These are phyloP conservation scores for Rafetus swinhoei DNA, from an alignment of 2,113 vertebrate species.

Conservation along the genomic window DNA sequence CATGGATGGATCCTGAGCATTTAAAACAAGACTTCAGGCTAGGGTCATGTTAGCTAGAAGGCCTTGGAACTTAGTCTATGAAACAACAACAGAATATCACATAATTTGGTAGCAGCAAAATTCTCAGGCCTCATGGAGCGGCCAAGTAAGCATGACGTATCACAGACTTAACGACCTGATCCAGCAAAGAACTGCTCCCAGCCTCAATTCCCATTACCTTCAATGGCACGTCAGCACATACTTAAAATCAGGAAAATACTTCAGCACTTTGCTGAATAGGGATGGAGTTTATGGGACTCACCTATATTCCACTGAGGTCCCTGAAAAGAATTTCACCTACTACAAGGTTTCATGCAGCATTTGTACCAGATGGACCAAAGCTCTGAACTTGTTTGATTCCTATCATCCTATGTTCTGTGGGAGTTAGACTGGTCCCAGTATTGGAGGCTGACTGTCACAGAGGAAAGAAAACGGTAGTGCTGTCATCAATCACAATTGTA, in stretches of 20 bases:
- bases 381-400: neutral
- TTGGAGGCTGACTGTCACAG: neutral
- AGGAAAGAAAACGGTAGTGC: neutral
- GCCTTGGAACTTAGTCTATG: accelerated
- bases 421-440: neutral
- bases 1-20: neutral
- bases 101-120: accelerated
- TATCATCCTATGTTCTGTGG: neutral
- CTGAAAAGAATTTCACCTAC: neutral
- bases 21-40: neutral
- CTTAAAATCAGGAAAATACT: neutral
- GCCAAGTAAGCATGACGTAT: accelerated
- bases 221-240: accelerated
- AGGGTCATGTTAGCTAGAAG: neutral
- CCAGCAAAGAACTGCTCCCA: neutral
- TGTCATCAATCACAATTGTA: neutral
- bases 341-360: neutral
- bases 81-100: accelerated
- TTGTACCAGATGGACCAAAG: neutral
- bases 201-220: neutral
- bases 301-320: neutral
- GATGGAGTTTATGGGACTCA: neutral
- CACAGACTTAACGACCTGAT: neutral
- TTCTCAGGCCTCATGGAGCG: accelerated
- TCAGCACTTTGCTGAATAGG: neutral